Percentiles rank a stretch among this genome's conserved stretches.
Evolutionary conservation across 2,113 vertebrate genomes (phyloP).

Genomic region (Saguinus imperator): DNA sequence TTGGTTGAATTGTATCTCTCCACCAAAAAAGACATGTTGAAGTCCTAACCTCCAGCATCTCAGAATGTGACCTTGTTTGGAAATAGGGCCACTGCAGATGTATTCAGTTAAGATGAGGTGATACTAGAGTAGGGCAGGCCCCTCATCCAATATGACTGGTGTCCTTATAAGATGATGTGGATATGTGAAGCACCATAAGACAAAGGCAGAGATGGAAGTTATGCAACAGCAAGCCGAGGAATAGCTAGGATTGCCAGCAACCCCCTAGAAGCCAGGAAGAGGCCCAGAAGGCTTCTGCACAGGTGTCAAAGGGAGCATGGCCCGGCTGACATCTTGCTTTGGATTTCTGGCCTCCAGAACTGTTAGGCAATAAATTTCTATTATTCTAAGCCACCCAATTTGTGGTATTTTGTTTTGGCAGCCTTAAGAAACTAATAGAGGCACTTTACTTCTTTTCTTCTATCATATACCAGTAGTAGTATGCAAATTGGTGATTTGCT

Average conservation of each 20-base stretch:
- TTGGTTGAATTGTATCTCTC: neutral
- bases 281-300: neutral
- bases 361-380: neutral
- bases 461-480: neutral
- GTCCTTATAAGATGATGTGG: neutral
- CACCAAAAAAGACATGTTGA: neutral
- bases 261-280: neutral
- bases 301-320: neutral
- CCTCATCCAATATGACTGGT: neutral
- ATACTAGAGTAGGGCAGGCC: neutral
- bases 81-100: neutral
- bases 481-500: neutral
- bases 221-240: neutral
- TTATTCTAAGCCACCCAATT: neutral
- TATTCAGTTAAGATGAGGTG: neutral
- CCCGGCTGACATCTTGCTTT: neutral
- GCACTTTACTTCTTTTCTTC: neutral
- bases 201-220: neutral
- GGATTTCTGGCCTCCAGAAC: neutral
- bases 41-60: neutral
- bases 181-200: neutral
- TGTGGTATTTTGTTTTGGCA: neutral
- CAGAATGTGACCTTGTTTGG: neutral
- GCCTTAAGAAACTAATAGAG: neutral
- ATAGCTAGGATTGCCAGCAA: neutral